These are phyloP conservation scores for Ganaspis brasiliensis DNA, from an alignment of 2,888 invertebrate genomes.

Conservation along the genomic window DNA sequence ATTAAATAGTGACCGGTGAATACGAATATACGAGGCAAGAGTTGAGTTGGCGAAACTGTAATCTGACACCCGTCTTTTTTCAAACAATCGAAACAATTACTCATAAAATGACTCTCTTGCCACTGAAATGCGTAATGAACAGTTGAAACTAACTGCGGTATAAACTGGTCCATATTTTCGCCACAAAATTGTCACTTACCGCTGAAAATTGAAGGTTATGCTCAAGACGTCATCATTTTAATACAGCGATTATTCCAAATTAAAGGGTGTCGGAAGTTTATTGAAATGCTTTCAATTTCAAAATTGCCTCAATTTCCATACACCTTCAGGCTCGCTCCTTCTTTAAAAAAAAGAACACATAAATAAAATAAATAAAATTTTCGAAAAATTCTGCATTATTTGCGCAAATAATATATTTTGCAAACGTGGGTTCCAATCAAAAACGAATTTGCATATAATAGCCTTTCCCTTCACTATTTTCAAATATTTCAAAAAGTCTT, in stretches of 20 bases:
- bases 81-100: conserved; percentile 20
- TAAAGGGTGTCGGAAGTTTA: too few species aligned
- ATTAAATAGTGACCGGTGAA: conserved; percentile 11
- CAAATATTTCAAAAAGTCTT: background rate
- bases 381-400: too few species aligned
- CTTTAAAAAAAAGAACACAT: too few species aligned
- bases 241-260: background rate
- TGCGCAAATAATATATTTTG: too few species aligned
- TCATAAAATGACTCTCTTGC: background rate
- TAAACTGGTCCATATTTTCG: conserved; percentile 11
- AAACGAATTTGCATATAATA: background rate
- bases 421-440: background rate
- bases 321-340: too few species aligned
- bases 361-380: too few species aligned
- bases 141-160: background rate
- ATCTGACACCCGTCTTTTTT: conserved; percentile 12
- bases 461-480: background rate
- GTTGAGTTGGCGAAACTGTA: background rate
- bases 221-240: background rate
- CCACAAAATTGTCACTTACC: background rate
- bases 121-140: background rate
- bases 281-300: too few species aligned
- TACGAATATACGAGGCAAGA: background rate
- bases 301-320: too few species aligned
- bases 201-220: background rate